Evolutionary conservation across 1,140 invertebrate genomes (phyloP).

Genomic region (Dreissena rostriformis): DNA sequence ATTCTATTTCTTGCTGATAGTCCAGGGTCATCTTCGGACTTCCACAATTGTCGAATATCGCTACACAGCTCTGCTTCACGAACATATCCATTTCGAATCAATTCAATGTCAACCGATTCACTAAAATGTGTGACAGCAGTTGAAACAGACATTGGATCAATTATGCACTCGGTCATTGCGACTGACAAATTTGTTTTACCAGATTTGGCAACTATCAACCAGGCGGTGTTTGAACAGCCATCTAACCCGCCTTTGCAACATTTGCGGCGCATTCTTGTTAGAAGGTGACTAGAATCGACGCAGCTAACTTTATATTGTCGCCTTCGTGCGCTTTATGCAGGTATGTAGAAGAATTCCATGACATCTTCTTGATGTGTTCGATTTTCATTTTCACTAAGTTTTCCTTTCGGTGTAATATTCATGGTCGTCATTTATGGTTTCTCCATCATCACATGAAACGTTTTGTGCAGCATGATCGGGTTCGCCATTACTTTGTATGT

Average conservation of each 20-base stretch:
- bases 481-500: too few species aligned
- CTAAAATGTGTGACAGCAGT: not conserved
- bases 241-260: conserved; percentile 17
- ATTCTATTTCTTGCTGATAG: not conserved
- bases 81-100: conserved; percentile 15
- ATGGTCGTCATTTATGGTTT: too few species aligned
- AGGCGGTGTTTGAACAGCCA: not conserved
- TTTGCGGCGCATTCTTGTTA: not conserved
- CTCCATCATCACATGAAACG: too few species aligned
- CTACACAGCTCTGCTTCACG: conserved; percentile 24
- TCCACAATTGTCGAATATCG: conserved; percentile 25
- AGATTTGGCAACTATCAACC: not conserved
- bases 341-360: too few species aligned
- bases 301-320: not conserved
- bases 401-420: too few species aligned
- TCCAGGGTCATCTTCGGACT: conserved; percentile 39
- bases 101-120: not conserved
- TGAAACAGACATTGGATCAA: not conserved
- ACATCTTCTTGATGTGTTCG: too few species aligned
- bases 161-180: not conserved
- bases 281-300: not conserved
- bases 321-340: not conserved
- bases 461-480: too few species aligned
- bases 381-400: too few species aligned
- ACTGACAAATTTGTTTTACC: not conserved